Conservation (phyloP, 2,797 vertebrate species). For the Typhlichthys subterraneus region DNA sequence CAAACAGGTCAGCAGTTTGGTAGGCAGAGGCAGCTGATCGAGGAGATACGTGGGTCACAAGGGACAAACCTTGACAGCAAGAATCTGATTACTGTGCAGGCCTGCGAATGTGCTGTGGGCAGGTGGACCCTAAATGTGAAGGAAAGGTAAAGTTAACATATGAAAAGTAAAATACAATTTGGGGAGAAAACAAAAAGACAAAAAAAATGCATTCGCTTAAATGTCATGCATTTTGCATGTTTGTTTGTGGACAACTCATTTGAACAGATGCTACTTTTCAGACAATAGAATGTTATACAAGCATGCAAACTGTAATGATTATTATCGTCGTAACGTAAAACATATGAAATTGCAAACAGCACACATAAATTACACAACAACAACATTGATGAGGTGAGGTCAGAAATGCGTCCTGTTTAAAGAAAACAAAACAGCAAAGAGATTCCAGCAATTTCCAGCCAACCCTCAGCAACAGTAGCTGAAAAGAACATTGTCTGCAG, state of each 20-base stretch:
- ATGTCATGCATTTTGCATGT: background rate
- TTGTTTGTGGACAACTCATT: too few relatives aligned
- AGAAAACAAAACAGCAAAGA: slow-evolving; percentile 53
- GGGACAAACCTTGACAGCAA: slow-evolving; percentile 81
- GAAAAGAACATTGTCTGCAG: slow-evolving; percentile 48
- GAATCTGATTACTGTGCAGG: slow-evolving; percentile 85
- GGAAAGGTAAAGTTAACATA: slow-evolving; percentile 37
- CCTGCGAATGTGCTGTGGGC: slow-evolving; percentile 68
- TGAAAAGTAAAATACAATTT: background rate
- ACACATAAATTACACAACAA: too few relatives aligned
- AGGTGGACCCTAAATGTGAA: slow-evolving; percentile 71
- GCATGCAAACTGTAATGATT: too few relatives aligned
- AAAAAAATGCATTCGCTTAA: background rate
- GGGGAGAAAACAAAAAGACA: background rate
- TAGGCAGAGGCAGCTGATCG: slow-evolving; percentile 35
- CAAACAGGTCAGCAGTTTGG: slow-evolving; percentile 29
- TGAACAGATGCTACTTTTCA: too few relatives aligned
- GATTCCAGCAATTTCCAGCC: slow-evolving; percentile 33
- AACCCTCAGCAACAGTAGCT: slow-evolving; percentile 48
- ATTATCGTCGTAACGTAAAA: too few relatives aligned
- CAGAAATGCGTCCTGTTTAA: background rate
- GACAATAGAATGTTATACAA: too few relatives aligned
- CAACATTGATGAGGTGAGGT: too few relatives aligned
- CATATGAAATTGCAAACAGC: too few relatives aligned
- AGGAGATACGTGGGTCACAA: slow-evolving; percentile 21